phyloP scores from a whole-genome alignment of 2,888 invertebrate genomes.

The Cancer borealis region DNA sequence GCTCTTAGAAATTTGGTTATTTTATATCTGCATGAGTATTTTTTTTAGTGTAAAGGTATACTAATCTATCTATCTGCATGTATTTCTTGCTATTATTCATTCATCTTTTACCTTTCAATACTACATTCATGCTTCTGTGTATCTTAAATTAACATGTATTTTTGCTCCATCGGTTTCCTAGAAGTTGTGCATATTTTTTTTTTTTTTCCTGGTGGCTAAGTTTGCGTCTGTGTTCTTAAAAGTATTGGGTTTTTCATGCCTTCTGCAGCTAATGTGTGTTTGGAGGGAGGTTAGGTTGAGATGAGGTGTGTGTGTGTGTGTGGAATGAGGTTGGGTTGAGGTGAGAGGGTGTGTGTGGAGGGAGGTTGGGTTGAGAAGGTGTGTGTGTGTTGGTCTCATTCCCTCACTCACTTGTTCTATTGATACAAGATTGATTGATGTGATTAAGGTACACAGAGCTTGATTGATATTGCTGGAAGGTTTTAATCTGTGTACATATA shows the following conservation, averaged over 20 bases:
- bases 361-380: neutral
- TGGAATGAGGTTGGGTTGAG: neutral
- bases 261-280: neutral
- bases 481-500: constrained; percentile 11
- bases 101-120: neutral
- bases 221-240: neutral
- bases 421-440: neutral
- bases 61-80: neutral
- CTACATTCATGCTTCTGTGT: neutral
- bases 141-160: neutral
- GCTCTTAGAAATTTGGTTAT: neutral
- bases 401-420: neutral
- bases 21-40: too few relatives aligned
- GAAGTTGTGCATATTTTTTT: neutral
- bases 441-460: neutral
- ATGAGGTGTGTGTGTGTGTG: too few relatives aligned
- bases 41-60: too few relatives aligned
- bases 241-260: neutral
- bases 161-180: neutral
- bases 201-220: neutral
- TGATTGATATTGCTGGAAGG: neutral
- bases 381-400: neutral
- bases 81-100: neutral
- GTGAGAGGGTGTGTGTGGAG: neutral
- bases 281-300: neutral